A percentile compares a stretch with the other conserved stretches of the same genome.
phyloP scores from a whole-genome alignment of 2,888 invertebrate genomes.

The Aquatica leii region DNA sequence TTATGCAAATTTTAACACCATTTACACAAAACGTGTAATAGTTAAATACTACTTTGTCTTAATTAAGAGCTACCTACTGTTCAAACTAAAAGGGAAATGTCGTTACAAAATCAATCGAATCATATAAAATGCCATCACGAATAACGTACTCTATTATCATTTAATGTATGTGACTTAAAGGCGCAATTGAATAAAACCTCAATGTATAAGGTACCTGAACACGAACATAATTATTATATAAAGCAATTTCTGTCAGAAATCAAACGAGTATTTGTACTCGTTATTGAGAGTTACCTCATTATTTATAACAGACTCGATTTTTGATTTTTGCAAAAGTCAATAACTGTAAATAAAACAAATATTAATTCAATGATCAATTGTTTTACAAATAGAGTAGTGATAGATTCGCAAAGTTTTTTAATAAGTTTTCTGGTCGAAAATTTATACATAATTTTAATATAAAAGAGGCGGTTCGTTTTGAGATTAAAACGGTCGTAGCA shows the following conservation, averaged over 20 bases:
- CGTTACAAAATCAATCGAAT: slow-evolving; percentile 29
- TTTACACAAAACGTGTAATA: no score
- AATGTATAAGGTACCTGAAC: slow-evolving; percentile 2
- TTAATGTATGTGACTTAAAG: slow-evolving; percentile 18
- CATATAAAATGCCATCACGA: slow-evolving; percentile 36
- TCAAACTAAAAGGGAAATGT: slow-evolving; percentile 23
- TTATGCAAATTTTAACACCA: no score
- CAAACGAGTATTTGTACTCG: slow-evolving; percentile 35
- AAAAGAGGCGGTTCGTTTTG: slow-evolving; percentile 50
- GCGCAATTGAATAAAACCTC: slow-evolving; percentile 21
- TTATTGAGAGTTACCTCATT: slow-evolving; percentile 47
- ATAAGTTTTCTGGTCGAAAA: slow-evolving; percentile 60
- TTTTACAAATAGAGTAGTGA: background rate
- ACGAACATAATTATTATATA: slow-evolving; percentile 35
- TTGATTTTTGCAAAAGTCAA: slow-evolving; percentile 53
- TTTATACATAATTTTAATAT: slow-evolving; percentile 52
- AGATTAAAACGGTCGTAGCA: slow-evolving; percentile 56
- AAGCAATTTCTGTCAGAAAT: slow-evolving; percentile 31
- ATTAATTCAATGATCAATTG: background rate
- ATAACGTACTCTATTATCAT: slow-evolving; percentile 28
- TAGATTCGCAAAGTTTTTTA: slow-evolving; percentile 38
- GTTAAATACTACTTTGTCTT: background rate
- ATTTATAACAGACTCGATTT: slow-evolving; percentile 56
- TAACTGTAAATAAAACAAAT: slow-evolving; percentile 7
- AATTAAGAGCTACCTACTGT: slow-evolving; percentile 29